phyloP scores from a whole-genome alignment of 2,797 vertebrate species.

The Siniperca scherzeri region DNA sequence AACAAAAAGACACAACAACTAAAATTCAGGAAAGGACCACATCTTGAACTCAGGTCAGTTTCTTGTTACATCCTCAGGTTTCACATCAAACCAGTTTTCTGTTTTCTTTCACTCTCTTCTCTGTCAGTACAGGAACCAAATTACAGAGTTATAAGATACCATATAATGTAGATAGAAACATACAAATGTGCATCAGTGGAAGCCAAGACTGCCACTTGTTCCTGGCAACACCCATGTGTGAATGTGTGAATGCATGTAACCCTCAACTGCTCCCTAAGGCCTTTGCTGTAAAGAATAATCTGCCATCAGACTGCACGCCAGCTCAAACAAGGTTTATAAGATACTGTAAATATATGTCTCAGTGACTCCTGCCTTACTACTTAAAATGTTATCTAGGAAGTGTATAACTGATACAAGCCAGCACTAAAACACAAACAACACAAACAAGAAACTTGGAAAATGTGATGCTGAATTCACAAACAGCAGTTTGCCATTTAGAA shows the following conservation, averaged over 20 bases:
- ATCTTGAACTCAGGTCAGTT: background rate
- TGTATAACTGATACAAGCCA: background rate
- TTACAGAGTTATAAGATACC: background rate
- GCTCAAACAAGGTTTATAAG: constrained; percentile 3
- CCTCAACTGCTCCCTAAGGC: constrained; percentile 28
- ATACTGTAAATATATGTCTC: background rate
- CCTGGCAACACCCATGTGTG: constrained; percentile 63
- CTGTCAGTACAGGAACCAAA: background rate
- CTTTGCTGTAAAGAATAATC: constrained; percentile 33
- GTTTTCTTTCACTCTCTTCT: background rate
- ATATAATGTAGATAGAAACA: constrained; percentile 10
- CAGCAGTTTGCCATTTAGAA: background rate
- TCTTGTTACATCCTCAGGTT: background rate
- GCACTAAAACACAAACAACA: background rate
- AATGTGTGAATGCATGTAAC: constrained; percentile 67
- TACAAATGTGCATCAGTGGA: constrained; percentile 10
- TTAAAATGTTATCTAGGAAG: background rate
- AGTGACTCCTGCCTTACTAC: background rate
- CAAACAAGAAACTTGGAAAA: background rate
- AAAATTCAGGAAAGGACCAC: background rate
- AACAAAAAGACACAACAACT: background rate
- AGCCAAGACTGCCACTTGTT: constrained; percentile 43
- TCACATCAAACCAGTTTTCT: constrained; percentile 13
- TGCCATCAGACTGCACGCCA: constrained; percentile 1
- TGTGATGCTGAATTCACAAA: background rate